Evolutionary conservation across 1,140 invertebrate genomes (phyloP).

Genomic region (Trachelipus rathkii): DNA sequence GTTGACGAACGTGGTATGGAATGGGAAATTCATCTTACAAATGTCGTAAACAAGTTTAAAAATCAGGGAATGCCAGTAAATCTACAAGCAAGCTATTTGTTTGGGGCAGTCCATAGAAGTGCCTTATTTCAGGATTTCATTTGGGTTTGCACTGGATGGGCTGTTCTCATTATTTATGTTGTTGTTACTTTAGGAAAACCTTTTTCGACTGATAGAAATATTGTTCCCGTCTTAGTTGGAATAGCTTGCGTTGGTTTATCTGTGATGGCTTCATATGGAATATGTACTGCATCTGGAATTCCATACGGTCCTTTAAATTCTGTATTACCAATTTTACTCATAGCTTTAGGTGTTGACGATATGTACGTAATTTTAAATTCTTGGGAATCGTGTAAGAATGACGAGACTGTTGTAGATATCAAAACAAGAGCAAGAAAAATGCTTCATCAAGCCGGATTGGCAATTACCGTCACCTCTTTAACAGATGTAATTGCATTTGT

Average conservation of each 20-base stretch:
- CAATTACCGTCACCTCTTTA: conserved; percentile 64
- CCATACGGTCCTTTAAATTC: conserved; percentile 58
- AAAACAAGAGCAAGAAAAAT: conserved; percentile 52
- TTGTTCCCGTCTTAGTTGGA: conserved; percentile 56
- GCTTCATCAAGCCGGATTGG: conserved; percentile 59
- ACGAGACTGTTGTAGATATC: conserved; percentile 41
- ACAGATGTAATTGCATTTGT: conserved; percentile 64
- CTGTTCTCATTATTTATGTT: conserved; percentile 57
- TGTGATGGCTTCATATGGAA: conserved; percentile 56
- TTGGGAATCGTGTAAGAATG: conserved; percentile 29
- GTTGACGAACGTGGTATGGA: conserved; percentile 50
- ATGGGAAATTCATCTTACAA: conserved; percentile 36
- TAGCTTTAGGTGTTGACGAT: conserved; percentile 58
- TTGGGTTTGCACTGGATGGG: conserved; percentile 58
- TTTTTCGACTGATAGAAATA: conserved; percentile 49
- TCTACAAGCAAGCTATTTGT: conserved; percentile 53
- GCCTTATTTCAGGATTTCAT: conserved; percentile 58
- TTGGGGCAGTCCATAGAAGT: conserved; percentile 33
- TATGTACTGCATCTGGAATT: conserved; percentile 56
- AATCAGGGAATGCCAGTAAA: conserved; percentile 50
- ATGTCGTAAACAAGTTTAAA: conserved; percentile 22
- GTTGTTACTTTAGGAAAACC: conserved; percentile 55
- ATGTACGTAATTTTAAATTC: conserved; percentile 57
- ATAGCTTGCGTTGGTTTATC: conserved; percentile 56
- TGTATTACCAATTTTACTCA: conserved; percentile 58